Evolutionary conservation across 2,888 invertebrate species (phyloP), one percentile per base, ranked within the genome.

Genomic region (Rapana venosa): DNA sequence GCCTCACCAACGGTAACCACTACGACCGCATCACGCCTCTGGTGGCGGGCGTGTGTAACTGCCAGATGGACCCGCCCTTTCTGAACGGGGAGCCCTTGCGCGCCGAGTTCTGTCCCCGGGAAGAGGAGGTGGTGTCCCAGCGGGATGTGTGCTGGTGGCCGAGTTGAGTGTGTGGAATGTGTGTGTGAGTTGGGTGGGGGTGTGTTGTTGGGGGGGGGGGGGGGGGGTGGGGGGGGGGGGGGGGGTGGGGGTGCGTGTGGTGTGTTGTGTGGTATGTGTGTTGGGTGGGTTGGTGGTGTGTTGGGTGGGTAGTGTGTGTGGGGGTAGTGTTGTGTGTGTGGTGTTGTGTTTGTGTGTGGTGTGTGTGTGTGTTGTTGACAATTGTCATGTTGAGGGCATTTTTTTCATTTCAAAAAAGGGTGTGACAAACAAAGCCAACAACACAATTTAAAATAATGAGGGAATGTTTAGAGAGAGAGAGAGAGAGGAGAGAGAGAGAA

Each of bases 1-100:
- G 94, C 89, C 94, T 94, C 88, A 95, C 94, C 15, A 94, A 95
- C 92, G 95, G 94, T 8, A 95, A 95, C 88, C 95, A 95, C 90
- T 95, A 94, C 91, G 95, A 95, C 88, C 92, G 94, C 74, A 92
- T 95, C 20, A 93, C 93, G 2, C 91, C 94, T 0, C 74, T 84
- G 15, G 86, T 90, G 15, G 92, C 91, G 4, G 90, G 32, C 90
- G 77, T 79, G 47, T 95, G 95, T 91, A 94, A 95, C 91, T 95
- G 94, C 92, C 91, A 91, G 32, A 85, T 93, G 17, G 90, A 91
- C 11, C 93, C 93, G 15, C 95, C 95, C 26, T 90, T 91, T 56
- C 91, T 95, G 87, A 92, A 91, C 32, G 95, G 94, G 8, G 86
- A 93, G 17, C 90, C 90, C 36, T 91, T 87, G n/a, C 89, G 91